Base-by-base conservation (phyloP, 1,140 invertebrate genomes). In the Lasaia peninsularis region DNA sequence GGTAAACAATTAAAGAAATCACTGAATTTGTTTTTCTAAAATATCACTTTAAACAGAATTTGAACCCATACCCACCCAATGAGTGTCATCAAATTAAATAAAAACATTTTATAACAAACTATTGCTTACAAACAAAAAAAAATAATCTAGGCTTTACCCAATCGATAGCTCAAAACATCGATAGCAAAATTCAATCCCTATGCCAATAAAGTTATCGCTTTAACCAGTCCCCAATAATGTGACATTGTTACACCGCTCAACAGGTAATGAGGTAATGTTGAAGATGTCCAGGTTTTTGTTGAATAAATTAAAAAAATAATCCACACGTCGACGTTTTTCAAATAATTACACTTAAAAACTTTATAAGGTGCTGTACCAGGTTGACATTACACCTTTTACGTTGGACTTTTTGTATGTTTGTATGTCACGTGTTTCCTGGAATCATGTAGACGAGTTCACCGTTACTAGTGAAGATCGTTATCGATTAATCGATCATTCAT, bases 271-370 rank as follows among this genome's bases (percentile, higher is more conserved):
- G 40, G 40, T 44, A 10, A 44, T 10, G 16, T 44, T 44, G 18
- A 44, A 18, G 18, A 44, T 44, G 40, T 20, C 11, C 16, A 11
- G 40, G 14, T 44, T 44, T 55, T 55, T 44, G 31, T 44, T 55
- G 53, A 44, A 55, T 56, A 56, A 16, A 55, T 55, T 55, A 55
- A 56, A 2, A 35, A 40, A 56, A 56, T 40, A 56, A 56, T 56
- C 53, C 31, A 44, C 35, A 40, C 24, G 24, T 28, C 10, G 21
- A 6, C 21, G 35, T 40, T 40, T 55, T 55, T 55, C 7, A 16
- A 35, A 14, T 16, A 1, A 28, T 16, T 55, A 10, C 24, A 31
- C 14, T 37, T 35, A 31, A 44, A 40, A 37, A 48, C 53, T 28
- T 55, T 55, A 44, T 52, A 24, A 24, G 34, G 35, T 32, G 35